Conservation (phyloP, 92 coral and sea anemone species). For the Virgularia gustaviana region DNA sequence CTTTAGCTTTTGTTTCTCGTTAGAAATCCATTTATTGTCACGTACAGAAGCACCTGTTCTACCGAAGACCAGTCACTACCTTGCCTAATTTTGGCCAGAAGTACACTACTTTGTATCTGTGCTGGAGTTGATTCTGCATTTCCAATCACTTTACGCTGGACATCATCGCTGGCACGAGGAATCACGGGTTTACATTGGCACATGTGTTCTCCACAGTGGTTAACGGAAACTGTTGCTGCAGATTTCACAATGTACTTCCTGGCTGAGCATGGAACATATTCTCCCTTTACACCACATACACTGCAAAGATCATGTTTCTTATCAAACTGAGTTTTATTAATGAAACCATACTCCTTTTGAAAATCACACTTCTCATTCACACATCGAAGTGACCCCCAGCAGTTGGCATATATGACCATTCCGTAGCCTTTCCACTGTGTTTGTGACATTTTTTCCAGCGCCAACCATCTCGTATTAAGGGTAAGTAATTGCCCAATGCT, state of each 20-base stretch:
- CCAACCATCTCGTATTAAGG: no score
- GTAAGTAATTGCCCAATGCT: no score
- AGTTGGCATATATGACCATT: neutral
- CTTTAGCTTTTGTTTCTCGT: conserved; percentile 35
- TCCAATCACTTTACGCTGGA: conserved; percentile 28
- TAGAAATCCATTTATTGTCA: conserved; percentile 44
- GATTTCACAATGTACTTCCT: no score
- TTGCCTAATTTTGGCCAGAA: conserved; percentile 31
- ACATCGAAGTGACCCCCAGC: conserved; percentile 28
- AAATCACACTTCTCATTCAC: no score
- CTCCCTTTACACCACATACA: no score
- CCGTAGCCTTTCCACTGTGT: conserved; percentile 1
- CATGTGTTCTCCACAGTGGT: no score
- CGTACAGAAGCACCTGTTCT: no score
- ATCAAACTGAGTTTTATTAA: no score
- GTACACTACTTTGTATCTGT: conserved; percentile 39
- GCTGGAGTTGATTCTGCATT: conserved; percentile 38
- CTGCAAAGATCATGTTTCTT: no score
- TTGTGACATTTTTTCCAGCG: conserved; percentile 4
- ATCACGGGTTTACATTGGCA: conserved; percentile 25
- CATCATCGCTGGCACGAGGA: conserved; percentile 32
- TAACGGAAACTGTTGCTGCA: no score
- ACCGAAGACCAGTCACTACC: conserved; percentile 37
- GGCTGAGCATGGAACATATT: no score
- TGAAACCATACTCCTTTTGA: no score